phyloP scores from a whole-genome alignment of 2,797 vertebrate species.

The Sebastes hubbsi region DNA sequence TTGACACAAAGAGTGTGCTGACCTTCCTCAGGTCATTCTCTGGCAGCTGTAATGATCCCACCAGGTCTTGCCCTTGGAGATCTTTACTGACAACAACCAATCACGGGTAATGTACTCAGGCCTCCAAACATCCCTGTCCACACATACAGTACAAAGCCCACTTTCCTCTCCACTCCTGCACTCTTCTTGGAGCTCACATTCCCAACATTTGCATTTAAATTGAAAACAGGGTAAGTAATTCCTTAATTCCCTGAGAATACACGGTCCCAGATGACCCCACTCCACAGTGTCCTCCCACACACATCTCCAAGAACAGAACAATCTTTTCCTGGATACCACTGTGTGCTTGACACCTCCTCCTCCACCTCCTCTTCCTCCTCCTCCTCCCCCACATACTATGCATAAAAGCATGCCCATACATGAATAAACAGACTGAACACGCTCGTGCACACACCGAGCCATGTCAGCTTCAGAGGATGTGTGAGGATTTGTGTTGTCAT shows the following conservation, averaged over 20 bases:
- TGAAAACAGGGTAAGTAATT: constrained; percentile 73
- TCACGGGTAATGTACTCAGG: constrained; percentile 27
- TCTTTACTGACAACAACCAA: constrained; percentile 42
- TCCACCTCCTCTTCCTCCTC: constrained; percentile 46
- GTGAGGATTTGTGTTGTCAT: constrained; percentile 42
- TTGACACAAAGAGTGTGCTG: constrained; percentile 9
- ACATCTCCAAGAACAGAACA: constrained; percentile 68
- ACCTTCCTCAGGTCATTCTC: constrained; percentile 46
- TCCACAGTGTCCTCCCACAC: constrained; percentile 71
- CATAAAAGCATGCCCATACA: constrained; percentile 48
- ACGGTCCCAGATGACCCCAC: constrained; percentile 67
- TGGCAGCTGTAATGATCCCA: constrained; percentile 39
- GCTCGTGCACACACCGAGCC: constrained; percentile 4
- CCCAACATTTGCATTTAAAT: constrained; percentile 82
- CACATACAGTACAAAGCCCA: constrained; percentile 1
- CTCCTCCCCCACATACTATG: constrained; percentile 60
- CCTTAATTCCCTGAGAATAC: constrained; percentile 78
- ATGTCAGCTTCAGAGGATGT: constrained; percentile 20
- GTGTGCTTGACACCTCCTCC: constrained; percentile 60
- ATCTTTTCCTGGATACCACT: constrained; percentile 68
- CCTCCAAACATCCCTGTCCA: constrained; percentile 27
- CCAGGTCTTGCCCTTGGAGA: constrained; percentile 31
- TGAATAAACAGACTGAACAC: constrained; percentile 32
- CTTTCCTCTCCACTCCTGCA: constrained; percentile 21
- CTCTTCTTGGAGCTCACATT: constrained; percentile 68